Evolutionary conservation across 1,140 invertebrate genomes (phyloP), one percentile per base, ranked within the genome.

Genomic region (Ectropis grisescens): DNA sequence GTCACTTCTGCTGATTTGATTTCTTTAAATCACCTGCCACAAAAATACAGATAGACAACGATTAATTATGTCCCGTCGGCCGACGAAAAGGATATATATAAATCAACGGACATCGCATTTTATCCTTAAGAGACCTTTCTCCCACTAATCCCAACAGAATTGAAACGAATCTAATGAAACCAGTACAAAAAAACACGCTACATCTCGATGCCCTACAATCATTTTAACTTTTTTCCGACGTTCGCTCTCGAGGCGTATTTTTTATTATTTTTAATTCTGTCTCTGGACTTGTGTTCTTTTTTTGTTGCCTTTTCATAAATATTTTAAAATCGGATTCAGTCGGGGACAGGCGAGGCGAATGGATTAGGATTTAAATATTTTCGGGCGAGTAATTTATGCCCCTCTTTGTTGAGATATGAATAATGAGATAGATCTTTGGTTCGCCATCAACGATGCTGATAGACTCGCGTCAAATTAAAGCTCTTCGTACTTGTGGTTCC

Each of bases 351-450:
- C 74, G 71, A 54, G 54, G 54, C 74, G 62, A 79, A 79, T 76
- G 74, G 71, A 76, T 80, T 79, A 76, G 65, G 69, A 72, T 65
- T 79, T 79, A 67, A 71, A 76, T 79, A 79, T 75, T 75, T 78
- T 76, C 58, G 71, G 69, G 39, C 58, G 50, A 47, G 59, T 79
- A 72, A 79, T 79, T 74, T 74, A 76, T 76, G 57, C 60, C 51
- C 49, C 52, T 66, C 70, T 71, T 69, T 71, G 68, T 75, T 60
- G 56, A 60, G 64, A 70, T 75, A 79, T 74, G 74, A 76, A 70
- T 74, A 74, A 76, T 67, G 70, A 56, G 59, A 41, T 60, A 72
- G 4, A 26, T 10, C 4, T 19, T 19, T 19, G 8, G 16, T 19
- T 19, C 16, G 8, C 8, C 16, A 8, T 3, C 16, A 19, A 19